Base-by-base conservation (phyloP, 2,113 vertebrate species). In the Glaucomys volans region DNA sequence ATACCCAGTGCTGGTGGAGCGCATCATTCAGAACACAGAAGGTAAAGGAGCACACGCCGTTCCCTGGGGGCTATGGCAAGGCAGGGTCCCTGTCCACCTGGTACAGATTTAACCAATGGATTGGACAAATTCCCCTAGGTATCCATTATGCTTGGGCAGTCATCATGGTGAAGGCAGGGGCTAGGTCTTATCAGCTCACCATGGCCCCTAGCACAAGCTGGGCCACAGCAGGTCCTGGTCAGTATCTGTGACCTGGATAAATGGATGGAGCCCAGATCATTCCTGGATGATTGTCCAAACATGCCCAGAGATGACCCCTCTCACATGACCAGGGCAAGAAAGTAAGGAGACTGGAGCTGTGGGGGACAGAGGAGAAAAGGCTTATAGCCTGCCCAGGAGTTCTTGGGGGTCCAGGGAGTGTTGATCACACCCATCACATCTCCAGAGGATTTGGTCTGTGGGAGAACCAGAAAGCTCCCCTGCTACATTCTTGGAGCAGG, bases 1-100 rank as follows among this genome's bases (percentile, higher is more conserved):
- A 90, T 99, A 99, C 87, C 99, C 99, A 0, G 99, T 99, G 0
- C 98, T 99, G 66, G 98, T 99, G 97, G 99, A 99, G 69, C 99
- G 99, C 0, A 99, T 99, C 62, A 97, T 99, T 16, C 99, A 99
- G 83, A 99, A 99, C 96, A 99, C 99, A 1, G 99, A 99, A 99
- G 99, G 99, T 99, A 86, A 4, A 52, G 24, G 5, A 10, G 37
- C 54, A 11, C 20, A 13, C 71, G 8, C 37, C 24, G 0, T 18
- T 0, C 1, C 74, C 37, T 8, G 0, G 37, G 5, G 1, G 44
- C 40, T 40, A 2, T 13, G 5, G 24, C 13, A 4, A 22, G 30
- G 0, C 2, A 2, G 3, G 4, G 7, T 35, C 90, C 35, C 28
- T 4, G 40, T 2, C 6, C n/a, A 18, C 30, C 62, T 66, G 5